A percentile compares a stretch with the other conserved stretches of the same genome.
These are phyloP conservation scores for Threskiornis aethiopicus DNA, from an alignment of 2,797 vertebrate species.

Conservation along the genomic window DNA sequence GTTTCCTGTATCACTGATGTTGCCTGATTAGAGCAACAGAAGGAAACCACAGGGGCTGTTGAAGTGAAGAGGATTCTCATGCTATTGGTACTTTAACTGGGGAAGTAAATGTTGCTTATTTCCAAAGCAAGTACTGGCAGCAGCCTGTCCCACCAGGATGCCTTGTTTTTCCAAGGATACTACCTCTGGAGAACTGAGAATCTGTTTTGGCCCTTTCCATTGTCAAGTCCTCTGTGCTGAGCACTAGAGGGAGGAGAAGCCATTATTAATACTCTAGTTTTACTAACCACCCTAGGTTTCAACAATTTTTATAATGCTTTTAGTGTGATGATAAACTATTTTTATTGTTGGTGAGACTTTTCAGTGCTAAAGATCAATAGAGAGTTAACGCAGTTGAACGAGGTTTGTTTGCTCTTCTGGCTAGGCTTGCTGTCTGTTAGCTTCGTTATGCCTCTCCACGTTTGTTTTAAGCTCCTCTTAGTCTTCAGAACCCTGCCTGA, in stretches of 20 bases:
- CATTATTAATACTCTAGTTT: neutral
- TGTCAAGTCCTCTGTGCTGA: neutral
- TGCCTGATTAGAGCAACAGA: neutral
- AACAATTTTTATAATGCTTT: neutral
- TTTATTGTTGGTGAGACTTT: neutral
- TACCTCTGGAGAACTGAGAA: neutral
- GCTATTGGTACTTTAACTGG: neutral
- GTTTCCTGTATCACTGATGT: neutral
- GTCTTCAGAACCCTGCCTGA: neutral
- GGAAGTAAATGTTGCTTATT: neutral
- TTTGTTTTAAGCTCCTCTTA: neutral
- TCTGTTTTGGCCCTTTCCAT: neutral
- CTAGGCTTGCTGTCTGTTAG: neutral
- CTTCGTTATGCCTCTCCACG: neutral
- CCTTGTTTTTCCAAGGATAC: neutral
- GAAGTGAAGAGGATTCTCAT: neutral
- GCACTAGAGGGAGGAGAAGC: neutral
- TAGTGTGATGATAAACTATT: neutral
- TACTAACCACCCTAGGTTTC: neutral
- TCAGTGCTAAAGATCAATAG: neutral
- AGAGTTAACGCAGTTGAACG: fast-evolving
- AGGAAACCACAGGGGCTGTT: neutral
- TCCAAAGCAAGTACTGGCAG: neutral
- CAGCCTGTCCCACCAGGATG: neutral
- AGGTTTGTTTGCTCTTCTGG: neutral